Conservation (phyloP, 2,797 vertebrate genomes). For the Acrossocheilus wenchowensis region DNA sequence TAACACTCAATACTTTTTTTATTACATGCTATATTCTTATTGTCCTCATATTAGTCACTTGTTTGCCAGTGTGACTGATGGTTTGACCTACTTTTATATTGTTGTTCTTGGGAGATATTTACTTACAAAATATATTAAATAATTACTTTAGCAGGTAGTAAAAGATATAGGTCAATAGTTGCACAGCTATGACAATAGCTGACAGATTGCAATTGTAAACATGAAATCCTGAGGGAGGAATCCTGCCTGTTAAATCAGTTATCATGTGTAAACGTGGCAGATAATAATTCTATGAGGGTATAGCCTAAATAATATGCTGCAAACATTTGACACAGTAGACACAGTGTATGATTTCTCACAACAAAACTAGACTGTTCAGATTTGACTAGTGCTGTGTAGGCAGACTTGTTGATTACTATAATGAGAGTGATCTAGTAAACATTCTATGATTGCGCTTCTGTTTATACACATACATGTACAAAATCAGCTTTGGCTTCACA, state of each 20-base stretch:
- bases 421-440: not conserved
- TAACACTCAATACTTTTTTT: conserved; percentile 34
- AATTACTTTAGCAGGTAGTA: conserved; percentile 23
- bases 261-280: not conserved
- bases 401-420: not conserved
- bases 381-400: not conserved
- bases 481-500: not conserved
- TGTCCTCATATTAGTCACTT: not conserved
- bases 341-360: not conserved
- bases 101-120: not conserved
- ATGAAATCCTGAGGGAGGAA: not conserved
- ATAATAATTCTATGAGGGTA: conserved; percentile 2
- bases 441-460: not conserved
- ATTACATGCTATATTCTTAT: conserved; percentile 50
- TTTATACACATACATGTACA: not conserved
- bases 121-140: conserved; percentile 2
- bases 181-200: not conserved
- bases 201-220: conserved; percentile 56
- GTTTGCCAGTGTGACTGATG: not conserved
- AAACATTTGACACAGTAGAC: not conserved
- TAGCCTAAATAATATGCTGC: not conserved
- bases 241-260: conserved; percentile 18
- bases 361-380: not conserved
- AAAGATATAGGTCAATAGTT: not conserved
- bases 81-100: conserved; percentile 16